Evolutionary conservation across 1,140 invertebrate species (phyloP).

Genomic region (Lucilia cuprina): DNA sequence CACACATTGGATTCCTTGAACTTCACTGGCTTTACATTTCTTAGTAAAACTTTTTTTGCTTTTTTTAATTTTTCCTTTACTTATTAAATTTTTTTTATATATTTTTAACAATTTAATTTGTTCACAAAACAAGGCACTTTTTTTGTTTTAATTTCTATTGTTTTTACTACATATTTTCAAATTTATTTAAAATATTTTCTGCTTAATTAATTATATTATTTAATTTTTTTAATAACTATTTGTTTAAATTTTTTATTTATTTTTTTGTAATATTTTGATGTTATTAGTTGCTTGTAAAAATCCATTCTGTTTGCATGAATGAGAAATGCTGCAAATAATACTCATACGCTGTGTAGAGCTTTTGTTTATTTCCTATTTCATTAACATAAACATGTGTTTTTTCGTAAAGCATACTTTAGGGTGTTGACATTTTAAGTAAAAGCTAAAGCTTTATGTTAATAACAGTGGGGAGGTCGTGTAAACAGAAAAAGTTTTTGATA

Average conservation of each 20-base stretch:
- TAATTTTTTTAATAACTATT: background rate
- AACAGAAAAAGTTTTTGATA: background rate
- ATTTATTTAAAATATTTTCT: background rate
- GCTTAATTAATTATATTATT: background rate
- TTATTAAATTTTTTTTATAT: background rate
- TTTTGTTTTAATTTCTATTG: background rate
- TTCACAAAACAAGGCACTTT: constrained; percentile 23
- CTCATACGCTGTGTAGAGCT: background rate
- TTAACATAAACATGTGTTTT: background rate
- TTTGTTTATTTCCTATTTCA: background rate
- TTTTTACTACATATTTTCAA: background rate
- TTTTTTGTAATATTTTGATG: background rate
- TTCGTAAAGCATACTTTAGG: background rate
- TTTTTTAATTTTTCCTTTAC: background rate
- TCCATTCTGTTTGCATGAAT: background rate
- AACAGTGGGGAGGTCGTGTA: background rate
- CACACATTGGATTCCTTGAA: constrained; percentile 19
- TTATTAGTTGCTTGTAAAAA: background rate
- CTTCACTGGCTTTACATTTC: constrained; percentile 10
- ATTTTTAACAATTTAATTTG: background rate
- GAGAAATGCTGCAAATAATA: background rate
- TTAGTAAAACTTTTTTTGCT: background rate
- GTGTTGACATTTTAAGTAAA: background rate
- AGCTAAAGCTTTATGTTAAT: background rate
- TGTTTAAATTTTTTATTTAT: background rate